phyloP scores from a whole-genome alignment of 37 sponge, comb jelly and placozoan genomes.

The Diacarnus erythraeanus region DNA sequence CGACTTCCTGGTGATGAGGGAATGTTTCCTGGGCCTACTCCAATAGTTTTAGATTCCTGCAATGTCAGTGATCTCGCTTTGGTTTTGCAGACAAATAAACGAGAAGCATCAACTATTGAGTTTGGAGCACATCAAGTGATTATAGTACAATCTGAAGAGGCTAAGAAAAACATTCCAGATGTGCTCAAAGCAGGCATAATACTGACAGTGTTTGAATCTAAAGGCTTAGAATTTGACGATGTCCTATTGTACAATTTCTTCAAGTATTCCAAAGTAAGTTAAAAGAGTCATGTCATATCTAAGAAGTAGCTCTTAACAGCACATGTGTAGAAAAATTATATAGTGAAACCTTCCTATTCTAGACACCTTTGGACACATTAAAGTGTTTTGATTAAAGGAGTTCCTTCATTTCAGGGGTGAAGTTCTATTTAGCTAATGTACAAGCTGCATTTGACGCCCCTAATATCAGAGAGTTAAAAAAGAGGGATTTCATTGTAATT shows the following conservation, averaged over 20 bases:
- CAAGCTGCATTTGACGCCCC: too few relatives aligned
- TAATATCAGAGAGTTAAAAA: too few relatives aligned
- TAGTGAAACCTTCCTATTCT: too few relatives aligned
- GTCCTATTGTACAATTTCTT: conserved; percentile 89
- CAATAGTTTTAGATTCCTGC: conserved; percentile 38
- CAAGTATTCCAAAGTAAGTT: conserved; percentile 71
- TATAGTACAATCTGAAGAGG: conserved; percentile 73
- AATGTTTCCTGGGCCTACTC: conserved; percentile 65
- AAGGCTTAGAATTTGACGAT: conserved; percentile 89
- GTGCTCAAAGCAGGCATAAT: conserved; percentile 59
- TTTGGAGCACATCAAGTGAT: conserved; percentile 88
- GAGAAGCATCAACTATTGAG: conserved; percentile 61
- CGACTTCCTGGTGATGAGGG: conserved; percentile 43
- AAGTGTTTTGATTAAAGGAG: too few relatives aligned
- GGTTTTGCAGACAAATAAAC: conserved; percentile 49
- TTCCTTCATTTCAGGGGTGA: too few relatives aligned
- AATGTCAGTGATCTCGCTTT: conserved; percentile 53
- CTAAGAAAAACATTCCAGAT: conserved; percentile 54
- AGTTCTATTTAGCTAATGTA: too few relatives aligned
- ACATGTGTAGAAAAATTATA: too few relatives aligned
- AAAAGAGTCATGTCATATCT: too few relatives aligned
- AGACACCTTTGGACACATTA: too few relatives aligned
- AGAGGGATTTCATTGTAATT: too few relatives aligned
- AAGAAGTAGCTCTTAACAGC: too few relatives aligned
- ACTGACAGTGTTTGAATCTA: conserved; percentile 82